These are phyloP conservation scores for Nezara viridula DNA, from an alignment of 2,888 invertebrate genomes.

Conservation along the genomic window DNA sequence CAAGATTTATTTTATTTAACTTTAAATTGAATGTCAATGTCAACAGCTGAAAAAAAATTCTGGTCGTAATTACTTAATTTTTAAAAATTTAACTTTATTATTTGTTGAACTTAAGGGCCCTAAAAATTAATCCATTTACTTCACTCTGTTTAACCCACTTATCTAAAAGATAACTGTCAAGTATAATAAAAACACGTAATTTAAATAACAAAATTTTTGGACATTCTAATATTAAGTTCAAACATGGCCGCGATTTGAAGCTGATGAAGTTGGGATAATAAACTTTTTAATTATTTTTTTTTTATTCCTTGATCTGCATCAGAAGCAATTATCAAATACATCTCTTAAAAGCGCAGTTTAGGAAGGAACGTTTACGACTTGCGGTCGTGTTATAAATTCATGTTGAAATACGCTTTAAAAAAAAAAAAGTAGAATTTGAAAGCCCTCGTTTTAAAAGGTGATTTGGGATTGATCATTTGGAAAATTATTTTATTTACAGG, in stretches of 20 bases:
- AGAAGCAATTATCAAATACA: neutral
- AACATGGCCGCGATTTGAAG: neutral
- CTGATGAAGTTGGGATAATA: neutral
- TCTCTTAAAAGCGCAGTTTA: neutral
- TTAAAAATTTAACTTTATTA: too few relatives aligned
- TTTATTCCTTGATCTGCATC: neutral
- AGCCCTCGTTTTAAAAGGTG: neutral
- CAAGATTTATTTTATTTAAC: too few relatives aligned
- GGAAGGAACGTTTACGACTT: slow-evolving; percentile 1
- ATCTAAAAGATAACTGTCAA: too few relatives aligned
- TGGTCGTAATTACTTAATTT: too few relatives aligned
- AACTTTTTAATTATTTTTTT: neutral
- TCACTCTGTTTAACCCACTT: too few relatives aligned
- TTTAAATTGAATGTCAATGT: too few relatives aligned
- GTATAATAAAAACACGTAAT: too few relatives aligned
- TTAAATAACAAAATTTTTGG: too few relatives aligned
- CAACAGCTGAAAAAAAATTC: too few relatives aligned
- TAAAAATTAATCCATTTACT: too few relatives aligned
- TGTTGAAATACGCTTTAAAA: neutral
- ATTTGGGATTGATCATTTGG: neutral
- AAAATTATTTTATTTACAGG: neutral
- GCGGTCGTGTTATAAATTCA: neutral
- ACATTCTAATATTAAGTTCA: too few relatives aligned
- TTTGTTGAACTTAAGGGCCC: too few relatives aligned
- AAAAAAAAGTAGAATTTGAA: neutral